Evolutionary conservation across 2,113 vertebrate species (phyloP), one percentile per base, ranked within the genome.

Genomic region (Actenoides hombroni): DNA sequence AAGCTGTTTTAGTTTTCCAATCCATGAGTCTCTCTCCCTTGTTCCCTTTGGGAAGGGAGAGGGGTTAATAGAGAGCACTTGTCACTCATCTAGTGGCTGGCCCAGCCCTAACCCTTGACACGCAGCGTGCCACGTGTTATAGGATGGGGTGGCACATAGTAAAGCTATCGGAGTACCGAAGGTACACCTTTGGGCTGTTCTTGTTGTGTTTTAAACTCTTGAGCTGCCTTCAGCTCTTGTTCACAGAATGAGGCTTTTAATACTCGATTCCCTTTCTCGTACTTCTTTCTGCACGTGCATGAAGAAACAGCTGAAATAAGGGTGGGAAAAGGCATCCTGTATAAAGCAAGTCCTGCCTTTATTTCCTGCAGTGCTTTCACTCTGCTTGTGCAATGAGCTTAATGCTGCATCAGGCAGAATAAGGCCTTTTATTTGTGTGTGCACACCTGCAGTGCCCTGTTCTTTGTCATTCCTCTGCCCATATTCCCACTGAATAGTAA

Each of bases 41-140:
- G 6, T 57, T n/a, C 31, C 31, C 56, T 57, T 20, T 56, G 54
- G 54, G 29, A 53, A 53, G 51, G 26, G 26, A 53, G 26, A 54
- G 26, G 14, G 53, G 53, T 54, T 54, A 33, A 57, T 12, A 33
- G 54, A 57, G 29, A 57, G 54, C 29, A 5, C 7, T 31, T 57
- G 54, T 33, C 29, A 57, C 31, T 33, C 54, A 33, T 57, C 29
- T 33, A 31, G 54, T 33, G 54, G 54, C 54, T 6, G 9, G 54
- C 54, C 54, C 29, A 33, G 29, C 54, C 54, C 29, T 33, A 14
- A 17, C 29, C 54, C 54, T 56, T 56, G 54, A 5, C 29, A 54
- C 24, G 13, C 49, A 29, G 16, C 6, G 24, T 16, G n/a, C 21
- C 1, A 1, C 9, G 59, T 20, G 6, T 46, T 35, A 0, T 3